phyloP scores from a whole-genome alignment of 2,113 vertebrate species.

The Sturnus vulgaris region DNA sequence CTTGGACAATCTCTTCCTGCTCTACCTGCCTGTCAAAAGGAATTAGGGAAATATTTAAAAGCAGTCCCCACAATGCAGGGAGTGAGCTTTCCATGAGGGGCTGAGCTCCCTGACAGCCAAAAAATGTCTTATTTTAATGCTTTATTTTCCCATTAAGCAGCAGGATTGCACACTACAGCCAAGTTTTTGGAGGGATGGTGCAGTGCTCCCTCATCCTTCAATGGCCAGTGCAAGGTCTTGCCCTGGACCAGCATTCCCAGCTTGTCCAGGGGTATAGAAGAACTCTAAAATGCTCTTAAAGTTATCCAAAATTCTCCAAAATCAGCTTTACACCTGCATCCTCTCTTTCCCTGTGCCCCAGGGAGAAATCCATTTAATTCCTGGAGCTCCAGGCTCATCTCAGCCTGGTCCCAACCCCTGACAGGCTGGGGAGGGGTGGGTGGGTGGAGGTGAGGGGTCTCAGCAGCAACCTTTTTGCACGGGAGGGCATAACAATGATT shows the following conservation, averaged over 20 bases:
- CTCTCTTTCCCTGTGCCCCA: fast-evolving
- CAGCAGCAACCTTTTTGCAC: background rate
- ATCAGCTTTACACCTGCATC: background rate
- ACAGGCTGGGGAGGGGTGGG: fast-evolving
- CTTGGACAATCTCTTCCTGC: background rate
- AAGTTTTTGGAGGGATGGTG: background rate
- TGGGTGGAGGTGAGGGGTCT: background rate
- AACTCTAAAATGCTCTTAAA: background rate
- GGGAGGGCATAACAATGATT: background rate
- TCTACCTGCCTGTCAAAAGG: background rate
- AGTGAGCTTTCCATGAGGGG: background rate
- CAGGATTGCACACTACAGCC: background rate
- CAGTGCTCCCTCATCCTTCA: fast-evolving
- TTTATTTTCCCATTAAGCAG: background rate
- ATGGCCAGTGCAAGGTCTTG: background rate
- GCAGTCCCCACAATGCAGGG: background rate
- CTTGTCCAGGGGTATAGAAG: background rate
- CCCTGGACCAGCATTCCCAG: background rate
- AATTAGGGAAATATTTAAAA: background rate
- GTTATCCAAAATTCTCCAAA: background rate
- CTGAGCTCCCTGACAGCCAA: background rate
- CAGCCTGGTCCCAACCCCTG: background rate
- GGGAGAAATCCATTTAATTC: background rate
- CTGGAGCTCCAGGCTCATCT: background rate
- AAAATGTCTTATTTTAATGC: background rate